Evolutionary conservation across 2,113 vertebrate species (phyloP).

Genomic region (Neotoma lepida): DNA sequence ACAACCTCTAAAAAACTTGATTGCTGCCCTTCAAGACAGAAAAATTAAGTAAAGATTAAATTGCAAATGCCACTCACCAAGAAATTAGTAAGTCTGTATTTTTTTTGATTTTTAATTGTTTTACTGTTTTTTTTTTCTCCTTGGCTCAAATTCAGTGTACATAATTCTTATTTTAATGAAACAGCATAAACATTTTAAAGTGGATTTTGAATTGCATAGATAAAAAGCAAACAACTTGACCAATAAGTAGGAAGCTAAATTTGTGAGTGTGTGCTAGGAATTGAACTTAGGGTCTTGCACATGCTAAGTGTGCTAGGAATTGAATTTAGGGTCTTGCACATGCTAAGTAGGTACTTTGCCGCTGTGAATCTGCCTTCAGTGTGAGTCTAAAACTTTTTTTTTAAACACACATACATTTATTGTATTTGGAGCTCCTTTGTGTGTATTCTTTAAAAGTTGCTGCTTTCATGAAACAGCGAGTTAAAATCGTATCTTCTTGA

Average conservation of each 20-base stretch:
- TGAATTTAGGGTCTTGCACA: background rate
- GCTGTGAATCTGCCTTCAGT: background rate
- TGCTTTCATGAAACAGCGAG: slow-evolving; percentile 61
- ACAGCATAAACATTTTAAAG: slow-evolving; percentile 2
- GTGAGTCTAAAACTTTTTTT: slow-evolving; percentile 45
- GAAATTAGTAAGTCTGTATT: background rate
- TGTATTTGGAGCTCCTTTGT: slow-evolving; percentile 56
- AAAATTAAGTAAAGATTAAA: slow-evolving; percentile 57
- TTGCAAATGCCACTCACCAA: slow-evolving; percentile 45
- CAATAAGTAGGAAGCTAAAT: slow-evolving; percentile 16
- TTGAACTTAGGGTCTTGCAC: background rate
- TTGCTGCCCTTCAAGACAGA: background rate
- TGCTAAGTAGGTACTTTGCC: background rate
- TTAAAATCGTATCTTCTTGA: slow-evolving; percentile 79
- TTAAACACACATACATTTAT: background rate
- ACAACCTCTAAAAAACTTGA: background rate
- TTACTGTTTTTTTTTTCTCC: slow-evolving; percentile 16
- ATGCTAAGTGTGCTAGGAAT: background rate
- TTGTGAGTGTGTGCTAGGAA: background rate
- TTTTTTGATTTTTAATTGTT: slow-evolving; percentile 53
- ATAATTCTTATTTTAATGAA: slow-evolving; percentile 42
- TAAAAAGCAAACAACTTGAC: slow-evolving; percentile 33
- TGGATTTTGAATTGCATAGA: background rate
- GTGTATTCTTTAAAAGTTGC: slow-evolving; percentile 69
- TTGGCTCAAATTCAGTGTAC: slow-evolving; percentile 51